These are phyloP conservation scores for Lytechinus pictus DNA, from an alignment of 35 echinoderm and acorn worm genomes.

Conservation along the genomic window DNA sequence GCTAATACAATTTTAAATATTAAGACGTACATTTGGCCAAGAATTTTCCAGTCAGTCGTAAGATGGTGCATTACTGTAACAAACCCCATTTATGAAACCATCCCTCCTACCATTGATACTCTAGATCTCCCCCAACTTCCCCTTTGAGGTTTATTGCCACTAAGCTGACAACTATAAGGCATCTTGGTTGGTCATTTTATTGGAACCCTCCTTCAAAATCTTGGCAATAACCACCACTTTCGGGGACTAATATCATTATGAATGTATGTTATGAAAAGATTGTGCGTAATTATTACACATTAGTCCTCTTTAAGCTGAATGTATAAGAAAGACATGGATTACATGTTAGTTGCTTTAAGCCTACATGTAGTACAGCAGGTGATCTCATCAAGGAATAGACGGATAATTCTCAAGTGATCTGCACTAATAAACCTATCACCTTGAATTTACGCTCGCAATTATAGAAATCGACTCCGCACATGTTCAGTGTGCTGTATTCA, in stretches of 20 bases:
- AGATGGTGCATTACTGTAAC: too few species aligned
- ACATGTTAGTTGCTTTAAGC: not conserved
- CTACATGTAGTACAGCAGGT: not conserved
- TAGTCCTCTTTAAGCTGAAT: not conserved
- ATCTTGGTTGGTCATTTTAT: not conserved
- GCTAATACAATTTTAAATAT: too few species aligned
- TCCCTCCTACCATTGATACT: too few species aligned
- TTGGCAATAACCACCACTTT: not conserved
- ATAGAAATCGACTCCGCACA: not conserved
- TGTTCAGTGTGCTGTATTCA: not conserved
- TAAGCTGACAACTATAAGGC: too few species aligned
- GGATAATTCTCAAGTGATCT: not conserved
- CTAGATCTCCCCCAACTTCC: too few species aligned
- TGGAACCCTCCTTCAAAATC: not conserved
- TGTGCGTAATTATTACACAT: not conserved
- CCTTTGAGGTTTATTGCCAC: too few species aligned
- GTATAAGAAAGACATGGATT: not conserved
- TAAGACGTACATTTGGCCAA: too few species aligned
- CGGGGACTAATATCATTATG: not conserved
- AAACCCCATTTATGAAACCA: too few species aligned
- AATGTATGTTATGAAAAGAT: not conserved
- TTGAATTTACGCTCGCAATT: not conserved
- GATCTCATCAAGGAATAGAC: not conserved
- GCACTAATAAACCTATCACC: not conserved
- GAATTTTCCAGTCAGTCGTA: too few species aligned